Evolutionary conservation across 2,888 invertebrate species (phyloP).

Genomic region (Vesta saturnalis): DNA sequence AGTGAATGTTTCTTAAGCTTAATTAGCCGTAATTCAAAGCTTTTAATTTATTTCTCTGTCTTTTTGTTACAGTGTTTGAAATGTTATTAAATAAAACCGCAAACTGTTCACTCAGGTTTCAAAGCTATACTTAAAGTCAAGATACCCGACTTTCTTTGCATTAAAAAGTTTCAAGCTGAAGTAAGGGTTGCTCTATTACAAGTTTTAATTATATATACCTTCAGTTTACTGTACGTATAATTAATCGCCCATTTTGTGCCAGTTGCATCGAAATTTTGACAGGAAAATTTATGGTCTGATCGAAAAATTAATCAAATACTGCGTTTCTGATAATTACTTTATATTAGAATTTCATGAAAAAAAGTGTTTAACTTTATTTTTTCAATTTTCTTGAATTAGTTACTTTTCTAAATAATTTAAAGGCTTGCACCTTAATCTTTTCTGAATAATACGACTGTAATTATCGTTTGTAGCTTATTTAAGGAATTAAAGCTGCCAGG

Average conservation of each 20-base stretch:
- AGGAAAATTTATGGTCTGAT: conserved; percentile 43
- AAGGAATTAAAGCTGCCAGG: conserved; percentile 35
- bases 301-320: conserved; percentile 38
- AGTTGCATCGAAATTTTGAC: conserved; percentile 34
- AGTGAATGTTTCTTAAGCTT: too few species aligned
- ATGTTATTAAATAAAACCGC: conserved; percentile 22
- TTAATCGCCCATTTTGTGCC: conserved; percentile 37
- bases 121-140: conserved; percentile 7
- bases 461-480: conserved; percentile 36
- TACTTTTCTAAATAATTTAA: conserved; percentile 16
- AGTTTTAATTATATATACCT: conserved; percentile 33
- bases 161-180: conserved; percentile 27
- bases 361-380: not conserved
- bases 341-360: not conserved
- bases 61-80: not conserved
- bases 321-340: not conserved
- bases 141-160: conserved; percentile 18
- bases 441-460: conserved; percentile 26
- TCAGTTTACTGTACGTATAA: conserved; percentile 29
- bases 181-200: conserved; percentile 19
- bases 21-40: too few species aligned
- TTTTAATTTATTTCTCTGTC: too few species aligned
- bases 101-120: conserved; percentile 9
- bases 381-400: not conserved
- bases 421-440: conserved; percentile 25